Percentiles rank a stretch among this genome's conserved stretches.
phyloP scores from a whole-genome alignment of 1,140 invertebrate species.

The Drosophila chauvacae region DNA sequence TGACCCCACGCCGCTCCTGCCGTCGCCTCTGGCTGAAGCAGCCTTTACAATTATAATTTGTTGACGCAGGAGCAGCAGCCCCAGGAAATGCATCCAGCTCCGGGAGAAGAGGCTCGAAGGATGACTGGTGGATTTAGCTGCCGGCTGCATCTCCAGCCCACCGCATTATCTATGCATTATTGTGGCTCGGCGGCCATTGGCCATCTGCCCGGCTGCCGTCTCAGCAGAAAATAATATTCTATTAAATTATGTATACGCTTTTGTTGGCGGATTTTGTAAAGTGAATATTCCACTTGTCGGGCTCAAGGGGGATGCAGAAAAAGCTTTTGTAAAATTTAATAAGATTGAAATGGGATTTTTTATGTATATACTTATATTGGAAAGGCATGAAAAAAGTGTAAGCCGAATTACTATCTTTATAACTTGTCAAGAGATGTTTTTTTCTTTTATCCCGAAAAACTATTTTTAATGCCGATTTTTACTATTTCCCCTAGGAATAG shows the following conservation, averaged over 20 bases:
- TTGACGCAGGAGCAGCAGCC: constrained; percentile 44
- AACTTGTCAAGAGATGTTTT: neutral
- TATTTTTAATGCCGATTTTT: neutral
- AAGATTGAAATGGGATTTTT: neutral
- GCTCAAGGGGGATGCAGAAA: neutral
- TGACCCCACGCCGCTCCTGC: constrained; percentile 2
- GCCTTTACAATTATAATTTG: constrained; percentile 64
- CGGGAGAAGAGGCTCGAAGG: neutral
- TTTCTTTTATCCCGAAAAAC: neutral
- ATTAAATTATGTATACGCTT: constrained; percentile 66
- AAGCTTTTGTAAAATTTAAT: constrained; percentile 4
- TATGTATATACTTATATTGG: neutral
- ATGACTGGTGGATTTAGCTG: neutral
- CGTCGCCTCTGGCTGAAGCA: constrained; percentile 12
- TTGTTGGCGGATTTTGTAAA: constrained; percentile 20
- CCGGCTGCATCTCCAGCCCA: constrained; percentile 12
- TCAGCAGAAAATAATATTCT: constrained; percentile 58
- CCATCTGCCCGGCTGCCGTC: constrained; percentile 41
- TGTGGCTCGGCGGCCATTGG: constrained; percentile 31
- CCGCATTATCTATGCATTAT: constrained; percentile 56
- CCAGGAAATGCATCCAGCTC: constrained; percentile 29
- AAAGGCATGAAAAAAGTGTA: neutral
- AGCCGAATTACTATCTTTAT: neutral
- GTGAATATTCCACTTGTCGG: constrained; percentile 34
- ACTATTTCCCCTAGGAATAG: neutral